These are phyloP conservation scores for Stenotaenia linearis DNA, from an alignment of 2,888 invertebrate genomes.

Conservation along the genomic window DNA sequence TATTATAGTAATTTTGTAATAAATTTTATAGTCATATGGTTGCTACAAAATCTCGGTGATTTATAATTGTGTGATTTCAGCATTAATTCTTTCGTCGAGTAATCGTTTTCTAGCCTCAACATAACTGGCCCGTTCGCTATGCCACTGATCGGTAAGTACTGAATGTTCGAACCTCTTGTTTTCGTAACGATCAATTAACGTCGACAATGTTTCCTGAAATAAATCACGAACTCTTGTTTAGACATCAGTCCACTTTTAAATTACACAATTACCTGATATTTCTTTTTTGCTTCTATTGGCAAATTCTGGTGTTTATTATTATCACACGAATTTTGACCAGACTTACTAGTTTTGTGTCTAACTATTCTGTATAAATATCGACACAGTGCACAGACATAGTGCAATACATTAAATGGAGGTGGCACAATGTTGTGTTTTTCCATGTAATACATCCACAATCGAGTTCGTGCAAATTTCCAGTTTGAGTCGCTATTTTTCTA, in stretches of 20 bases:
- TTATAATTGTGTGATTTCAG: neutral
- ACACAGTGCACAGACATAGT: neutral
- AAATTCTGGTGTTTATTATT: no score
- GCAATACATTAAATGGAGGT: slow-evolving; percentile 64
- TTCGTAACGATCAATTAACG: neutral
- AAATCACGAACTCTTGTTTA: no score
- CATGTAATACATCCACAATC: slow-evolving; percentile 62
- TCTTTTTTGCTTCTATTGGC: neutral
- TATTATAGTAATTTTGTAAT: neutral
- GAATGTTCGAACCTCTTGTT: neutral
- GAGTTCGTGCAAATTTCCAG: slow-evolving; percentile 70
- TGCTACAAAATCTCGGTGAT: neutral
- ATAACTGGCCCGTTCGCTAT: neutral
- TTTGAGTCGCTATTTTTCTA: slow-evolving; percentile 59
- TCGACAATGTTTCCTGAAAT: neutral
- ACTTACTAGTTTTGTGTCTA: neutral
- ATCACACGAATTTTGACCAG: no score
- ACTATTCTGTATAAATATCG: neutral
- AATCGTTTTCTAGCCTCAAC: neutral
- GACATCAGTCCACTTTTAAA: no score
- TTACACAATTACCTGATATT: no score
- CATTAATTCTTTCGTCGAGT: neutral
- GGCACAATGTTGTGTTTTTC: slow-evolving; percentile 53
- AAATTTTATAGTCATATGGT: neutral
- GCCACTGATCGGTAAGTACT: neutral